A percentile compares a stretch with the other conserved stretches of the same genome.
phyloP scores from a whole-genome alignment of 2,888 invertebrate species.

The Nudaria mundana region DNA sequence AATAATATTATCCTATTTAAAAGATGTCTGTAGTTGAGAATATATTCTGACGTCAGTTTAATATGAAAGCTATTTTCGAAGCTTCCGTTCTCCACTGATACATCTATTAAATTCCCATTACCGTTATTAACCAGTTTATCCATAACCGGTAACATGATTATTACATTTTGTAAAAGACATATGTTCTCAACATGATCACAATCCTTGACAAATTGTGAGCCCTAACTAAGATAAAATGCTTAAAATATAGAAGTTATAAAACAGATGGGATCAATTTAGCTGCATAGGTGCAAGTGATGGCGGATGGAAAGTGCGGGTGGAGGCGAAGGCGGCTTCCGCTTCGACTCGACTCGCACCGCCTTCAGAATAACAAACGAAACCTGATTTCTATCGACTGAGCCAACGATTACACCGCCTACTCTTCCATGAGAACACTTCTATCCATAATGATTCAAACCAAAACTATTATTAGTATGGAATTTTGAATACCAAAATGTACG shows the following conservation, averaged over 20 bases:
- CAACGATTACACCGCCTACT: conserved; percentile 58
- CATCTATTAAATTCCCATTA: conserved; percentile 3
- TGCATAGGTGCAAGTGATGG: conserved; percentile 58
- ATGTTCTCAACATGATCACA: neutral
- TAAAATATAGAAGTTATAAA: conserved; percentile 33
- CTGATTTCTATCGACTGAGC: conserved; percentile 77
- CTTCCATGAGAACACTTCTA: conserved; percentile 38
- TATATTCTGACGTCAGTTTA: conserved; percentile 27
- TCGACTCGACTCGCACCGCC: conserved; percentile 58
- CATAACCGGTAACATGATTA: neutral
- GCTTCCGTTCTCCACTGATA: conserved; percentile 1
- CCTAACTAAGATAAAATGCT: neutral
- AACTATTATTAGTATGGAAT: conserved; percentile 29
- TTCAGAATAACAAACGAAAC: conserved; percentile 79
- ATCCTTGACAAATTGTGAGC: neutral
- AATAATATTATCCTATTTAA: neutral
- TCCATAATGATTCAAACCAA: conserved; percentile 33
- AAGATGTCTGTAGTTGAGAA: conserved; percentile 38
- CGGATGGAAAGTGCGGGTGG: conserved; percentile 77
- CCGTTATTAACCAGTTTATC: conserved; percentile 3
- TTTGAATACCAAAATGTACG: conserved; percentile 17
- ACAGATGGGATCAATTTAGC: conserved; percentile 54
- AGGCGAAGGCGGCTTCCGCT: conserved; percentile 66
- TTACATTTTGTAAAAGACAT: neutral
- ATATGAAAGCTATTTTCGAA: conserved; percentile 12